These are phyloP conservation scores for Corythoichthys haematopterus DNA, from an alignment of 2,113 vertebrate genomes.

Conservation along the genomic window DNA sequence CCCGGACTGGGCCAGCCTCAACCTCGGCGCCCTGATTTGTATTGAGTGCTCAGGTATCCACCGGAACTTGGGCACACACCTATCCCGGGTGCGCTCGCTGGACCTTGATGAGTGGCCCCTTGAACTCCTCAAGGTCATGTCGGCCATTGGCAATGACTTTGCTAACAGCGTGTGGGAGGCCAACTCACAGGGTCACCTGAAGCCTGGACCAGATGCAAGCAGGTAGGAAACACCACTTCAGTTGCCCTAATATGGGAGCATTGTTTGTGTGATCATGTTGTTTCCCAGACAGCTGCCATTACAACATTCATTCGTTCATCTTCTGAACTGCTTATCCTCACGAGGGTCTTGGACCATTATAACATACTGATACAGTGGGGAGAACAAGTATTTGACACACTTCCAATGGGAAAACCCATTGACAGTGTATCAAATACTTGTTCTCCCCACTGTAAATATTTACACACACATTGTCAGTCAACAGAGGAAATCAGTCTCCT, in stretches of 20 bases:
- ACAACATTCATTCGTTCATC: constrained; percentile 69
- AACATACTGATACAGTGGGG: too few relatives aligned
- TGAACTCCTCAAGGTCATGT: constrained; percentile 95
- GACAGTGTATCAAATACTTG: too few relatives aligned
- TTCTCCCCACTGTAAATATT: too few relatives aligned
- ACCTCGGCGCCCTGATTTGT: constrained; percentile 94
- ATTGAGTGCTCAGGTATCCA: constrained; percentile 98
- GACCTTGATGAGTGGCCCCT: constrained; percentile 96
- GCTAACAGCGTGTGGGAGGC: constrained; percentile 95
- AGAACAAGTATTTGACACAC: too few relatives aligned
- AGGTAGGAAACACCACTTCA: constrained; percentile 73
- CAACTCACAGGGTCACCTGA: constrained; percentile 81
- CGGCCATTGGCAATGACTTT: constrained; percentile 89
- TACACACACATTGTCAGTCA: background rate
- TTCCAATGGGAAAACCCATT: too few relatives aligned
- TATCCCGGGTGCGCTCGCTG: constrained; percentile 90
- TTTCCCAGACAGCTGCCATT: constrained; percentile 54
- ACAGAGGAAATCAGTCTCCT: background rate
- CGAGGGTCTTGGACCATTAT: too few relatives aligned
- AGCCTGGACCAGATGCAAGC: constrained; percentile 83
- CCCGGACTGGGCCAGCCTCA: constrained; percentile 95
- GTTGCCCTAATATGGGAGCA: constrained; percentile 20
- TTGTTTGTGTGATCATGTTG: background rate
- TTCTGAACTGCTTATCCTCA: too few relatives aligned
- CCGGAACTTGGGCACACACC: constrained; percentile 92